These are phyloP conservation scores for Cydia amplana DNA, from an alignment of 1,140 invertebrate species.

Conservation along the genomic window DNA sequence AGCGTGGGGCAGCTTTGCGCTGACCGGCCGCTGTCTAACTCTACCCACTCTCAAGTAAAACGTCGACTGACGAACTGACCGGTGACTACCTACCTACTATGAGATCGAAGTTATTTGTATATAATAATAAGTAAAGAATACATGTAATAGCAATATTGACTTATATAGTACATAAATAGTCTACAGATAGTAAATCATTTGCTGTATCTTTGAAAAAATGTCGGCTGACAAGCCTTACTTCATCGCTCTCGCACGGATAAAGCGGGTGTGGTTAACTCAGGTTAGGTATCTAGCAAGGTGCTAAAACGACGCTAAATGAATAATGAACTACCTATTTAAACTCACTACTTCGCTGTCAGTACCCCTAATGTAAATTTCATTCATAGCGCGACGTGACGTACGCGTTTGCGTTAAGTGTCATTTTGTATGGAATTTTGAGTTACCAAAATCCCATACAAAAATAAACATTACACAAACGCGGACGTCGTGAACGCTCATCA, in stretches of 20 bases:
- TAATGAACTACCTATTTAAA: background rate
- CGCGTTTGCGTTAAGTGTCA: no score
- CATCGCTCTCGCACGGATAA: conserved; percentile 59
- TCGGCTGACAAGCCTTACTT: conserved; percentile 38
- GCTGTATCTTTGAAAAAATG: conserved; percentile 27
- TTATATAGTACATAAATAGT: background rate
- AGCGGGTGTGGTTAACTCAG: conserved; percentile 34
- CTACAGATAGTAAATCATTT: conserved; percentile 25
- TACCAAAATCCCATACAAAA: no score
- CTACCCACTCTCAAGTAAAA: background rate
- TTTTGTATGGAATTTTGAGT: no score
- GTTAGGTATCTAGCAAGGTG: background rate
- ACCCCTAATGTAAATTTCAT: no score
- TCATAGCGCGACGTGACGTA: no score
- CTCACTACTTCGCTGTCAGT: background rate
- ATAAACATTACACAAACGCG: no score
- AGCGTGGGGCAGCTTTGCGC: background rate
- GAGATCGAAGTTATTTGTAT: background rate
- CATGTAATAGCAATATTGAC: conserved; percentile 23
- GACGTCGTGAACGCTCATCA: no score
- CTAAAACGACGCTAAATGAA: background rate
- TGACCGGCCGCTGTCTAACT: background rate
- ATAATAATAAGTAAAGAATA: conserved; percentile 23
- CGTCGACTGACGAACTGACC: background rate
- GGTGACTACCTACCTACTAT: background rate